A percentile compares a stretch with the other conserved stretches of the same genome.
Conservation (phyloP, 2,797 vertebrate genomes). For the Rhinophrynus dorsalis region DNA sequence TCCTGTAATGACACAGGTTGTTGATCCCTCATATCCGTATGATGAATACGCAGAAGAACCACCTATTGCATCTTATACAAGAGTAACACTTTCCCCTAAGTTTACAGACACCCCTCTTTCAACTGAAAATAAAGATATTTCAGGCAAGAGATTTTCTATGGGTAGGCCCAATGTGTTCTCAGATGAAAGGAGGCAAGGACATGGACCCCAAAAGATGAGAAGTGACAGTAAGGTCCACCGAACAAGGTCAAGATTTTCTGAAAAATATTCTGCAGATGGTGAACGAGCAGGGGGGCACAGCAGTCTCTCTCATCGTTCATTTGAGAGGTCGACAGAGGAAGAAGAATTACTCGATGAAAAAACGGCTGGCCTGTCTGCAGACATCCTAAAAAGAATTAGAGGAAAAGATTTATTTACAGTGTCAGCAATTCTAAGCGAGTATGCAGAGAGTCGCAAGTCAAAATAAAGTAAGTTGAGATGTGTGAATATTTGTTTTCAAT, state of each 20-base stretch:
- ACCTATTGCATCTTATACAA: slow-evolving; percentile 2
- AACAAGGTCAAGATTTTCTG: too few species aligned
- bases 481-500: too few species aligned
- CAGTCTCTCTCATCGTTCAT: not conserved
- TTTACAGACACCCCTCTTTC: not conserved
- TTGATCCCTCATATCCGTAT: not conserved
- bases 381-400: slow-evolving; percentile 8
- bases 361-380: not conserved
- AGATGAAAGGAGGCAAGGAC: not conserved
- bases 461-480: slow-evolving; percentile 10
- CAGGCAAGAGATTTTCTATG: not conserved
- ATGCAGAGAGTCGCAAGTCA: not conserved
- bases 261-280: not conserved
- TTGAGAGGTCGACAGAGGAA: not conserved
- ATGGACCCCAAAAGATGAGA: not conserved
- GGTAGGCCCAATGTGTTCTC: not conserved
- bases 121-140: not conserved
- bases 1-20: not conserved
- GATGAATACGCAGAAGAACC: not conserved
- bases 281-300: not conserved
- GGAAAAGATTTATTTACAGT: slow-evolving; percentile 37
- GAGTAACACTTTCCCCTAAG: slow-evolving; percentile 1
- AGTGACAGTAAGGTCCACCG: not conserved
- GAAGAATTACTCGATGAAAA: not conserved
- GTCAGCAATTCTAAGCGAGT: slow-evolving; percentile 23